These are phyloP conservation scores for Cyprinodon tularosa DNA, from an alignment of 2,113 vertebrate species.

Conservation along the genomic window DNA sequence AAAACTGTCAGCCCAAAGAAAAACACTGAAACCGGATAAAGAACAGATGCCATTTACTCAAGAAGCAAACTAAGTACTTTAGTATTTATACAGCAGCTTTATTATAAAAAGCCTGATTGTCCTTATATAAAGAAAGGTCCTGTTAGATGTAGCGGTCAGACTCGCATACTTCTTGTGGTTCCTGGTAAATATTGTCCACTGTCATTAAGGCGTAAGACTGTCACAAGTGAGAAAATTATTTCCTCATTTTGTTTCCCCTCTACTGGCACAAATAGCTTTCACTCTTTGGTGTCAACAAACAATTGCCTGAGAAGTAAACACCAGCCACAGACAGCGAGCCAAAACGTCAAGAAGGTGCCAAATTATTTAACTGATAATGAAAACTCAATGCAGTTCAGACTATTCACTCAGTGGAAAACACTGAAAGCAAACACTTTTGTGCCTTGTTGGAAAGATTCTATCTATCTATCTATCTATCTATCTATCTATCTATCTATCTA, in stretches of 20 bases:
- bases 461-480: no score
- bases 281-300: slow-evolving; percentile 52
- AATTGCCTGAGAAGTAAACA: slow-evolving; percentile 40
- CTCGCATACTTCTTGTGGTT: slow-evolving; percentile 27
- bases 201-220: slow-evolving; percentile 19
- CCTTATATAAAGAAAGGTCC: slow-evolving; percentile 45
- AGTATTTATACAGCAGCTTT: slow-evolving; percentile 49
- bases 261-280: slow-evolving; percentile 27
- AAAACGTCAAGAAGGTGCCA: slow-evolving; percentile 1
- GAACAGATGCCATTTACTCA: slow-evolving; percentile 23
- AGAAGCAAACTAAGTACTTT: slow-evolving; percentile 28
- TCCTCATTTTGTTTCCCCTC: slow-evolving; percentile 28
- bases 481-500: no score
- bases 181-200: slow-evolving; percentile 52
- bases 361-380: slow-evolving; percentile 29
- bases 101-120: slow-evolving; percentile 41
- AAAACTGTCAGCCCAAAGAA: slow-evolving; percentile 31
- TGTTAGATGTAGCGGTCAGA: slow-evolving; percentile 37
- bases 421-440: slow-evolving; percentile 4
- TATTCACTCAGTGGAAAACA: slow-evolving; percentile 1
- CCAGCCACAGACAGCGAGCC: slow-evolving; percentile 33
- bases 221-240: slow-evolving; percentile 30
- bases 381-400: slow-evolving; percentile 25
- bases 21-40: slow-evolving; percentile 58
- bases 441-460: neutral